Base-by-base conservation (phyloP, 2,888 invertebrate species). In the Melolontha melolontha region DNA sequence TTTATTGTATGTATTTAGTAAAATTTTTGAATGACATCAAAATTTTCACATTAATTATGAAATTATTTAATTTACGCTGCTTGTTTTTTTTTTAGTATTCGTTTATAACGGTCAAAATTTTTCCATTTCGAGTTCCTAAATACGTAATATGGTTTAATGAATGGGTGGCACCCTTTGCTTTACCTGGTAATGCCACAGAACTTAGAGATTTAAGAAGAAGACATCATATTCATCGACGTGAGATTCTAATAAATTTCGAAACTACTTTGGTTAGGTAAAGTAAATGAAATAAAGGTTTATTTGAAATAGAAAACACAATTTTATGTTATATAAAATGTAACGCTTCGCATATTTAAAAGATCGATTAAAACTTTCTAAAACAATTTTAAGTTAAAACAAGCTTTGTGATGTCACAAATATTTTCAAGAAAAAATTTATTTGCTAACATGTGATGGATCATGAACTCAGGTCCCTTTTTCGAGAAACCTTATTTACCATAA, bases 201-300 rank as follows among this genome's bases (percentile, higher is more conserved):
- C 81, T 83, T 0, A 81, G 72, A 34, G 72, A 70, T 49, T 64
- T 69, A 44, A 75, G 77, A 72, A 84, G 83, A 66, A 74, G 83
- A n/a, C 85, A 85, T 73, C 82, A 84, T 70, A 75, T 83, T 22
- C 87, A 87, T 74, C 86, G 87, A 70, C 82, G 88, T 34, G 86
- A 89, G 57, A 78, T 89, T 62, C 88, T 88, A 83, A 69, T 71
- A 59, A 74, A 77, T 55, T 54, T 81, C n/a, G 74, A 75, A 49
- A 66, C 66, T n/a, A 73, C 73, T 4, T 67, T 77, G 10, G 67
- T 71, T 7, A 70, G 71, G 76, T 77, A 55, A 39, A 52, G 8
- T 49, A 17, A 14, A 17, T 47, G 14, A 47, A 17, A 47, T 12
- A 47, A n/a, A n/a, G n/a, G n/a, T n/a, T 14, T 7, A 44, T 44